Conservation (phyloP, 1,140 invertebrate genomes). For the Tribolium madens region DNA sequence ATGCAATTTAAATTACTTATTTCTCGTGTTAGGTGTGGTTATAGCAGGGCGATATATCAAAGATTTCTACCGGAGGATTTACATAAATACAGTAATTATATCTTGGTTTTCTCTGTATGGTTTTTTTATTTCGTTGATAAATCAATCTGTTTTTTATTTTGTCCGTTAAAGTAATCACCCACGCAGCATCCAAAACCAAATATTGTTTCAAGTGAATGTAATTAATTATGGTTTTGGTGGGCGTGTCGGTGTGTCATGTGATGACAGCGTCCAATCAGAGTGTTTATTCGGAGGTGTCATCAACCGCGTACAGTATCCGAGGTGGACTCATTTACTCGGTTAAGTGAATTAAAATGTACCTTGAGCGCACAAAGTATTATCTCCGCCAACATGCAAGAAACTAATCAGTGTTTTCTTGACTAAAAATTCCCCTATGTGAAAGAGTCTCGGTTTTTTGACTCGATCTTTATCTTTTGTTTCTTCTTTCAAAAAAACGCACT, state of each 20-base stretch:
- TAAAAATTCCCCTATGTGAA: conserved; percentile 47
- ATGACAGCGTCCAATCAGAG: conserved; percentile 20
- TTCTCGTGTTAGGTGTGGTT: conserved; percentile 29
- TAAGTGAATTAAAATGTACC: conserved; percentile 33
- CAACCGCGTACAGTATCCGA: conserved; percentile 1
- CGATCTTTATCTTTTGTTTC: conserved; percentile 56
- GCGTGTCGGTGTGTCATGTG: conserved; percentile 29
- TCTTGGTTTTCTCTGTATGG: conserved; percentile 9
- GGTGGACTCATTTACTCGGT: background rate
- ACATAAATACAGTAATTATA: conserved; percentile 21
- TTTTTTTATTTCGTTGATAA: conserved; percentile 14
- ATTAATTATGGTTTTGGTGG: background rate
- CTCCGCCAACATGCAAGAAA: conserved; percentile 21
- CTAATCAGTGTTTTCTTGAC: conserved; percentile 23
- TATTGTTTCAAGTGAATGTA: background rate
- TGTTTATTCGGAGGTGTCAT: conserved; percentile 15
- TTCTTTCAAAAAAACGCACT: conserved; percentile 50
- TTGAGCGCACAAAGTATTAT: conserved; percentile 5
- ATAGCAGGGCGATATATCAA: conserved; percentile 19
- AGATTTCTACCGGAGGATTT: conserved; percentile 20
- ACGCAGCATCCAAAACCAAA: background rate
- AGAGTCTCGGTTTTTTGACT: conserved; percentile 44
- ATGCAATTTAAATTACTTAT: conserved; percentile 26
- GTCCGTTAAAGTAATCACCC: background rate
- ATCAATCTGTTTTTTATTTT: conserved; percentile 11